These are phyloP conservation scores for Raphicerus campestris DNA, from an alignment of 2,113 vertebrate genomes.

Conservation along the genomic window DNA sequence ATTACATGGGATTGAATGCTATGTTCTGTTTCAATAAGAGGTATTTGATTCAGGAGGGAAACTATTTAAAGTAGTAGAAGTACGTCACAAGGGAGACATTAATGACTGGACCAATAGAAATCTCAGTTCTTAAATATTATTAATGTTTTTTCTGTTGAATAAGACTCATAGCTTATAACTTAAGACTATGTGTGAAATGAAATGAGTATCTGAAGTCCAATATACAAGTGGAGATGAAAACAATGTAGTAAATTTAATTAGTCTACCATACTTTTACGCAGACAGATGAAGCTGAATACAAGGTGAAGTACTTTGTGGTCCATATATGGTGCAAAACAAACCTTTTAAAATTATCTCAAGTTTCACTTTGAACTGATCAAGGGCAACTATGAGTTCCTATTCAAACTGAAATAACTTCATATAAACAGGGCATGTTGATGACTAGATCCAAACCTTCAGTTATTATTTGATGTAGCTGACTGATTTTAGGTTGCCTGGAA, in stretches of 20 bases:
- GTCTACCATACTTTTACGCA: neutral
- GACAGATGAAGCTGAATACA: neutral
- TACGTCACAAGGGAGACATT: neutral
- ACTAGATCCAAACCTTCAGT: neutral
- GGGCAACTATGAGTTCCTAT: slow-evolving; percentile 6
- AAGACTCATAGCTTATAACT: neutral
- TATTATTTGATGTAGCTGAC: neutral
- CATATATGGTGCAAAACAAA: neutral
- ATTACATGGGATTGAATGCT: neutral
- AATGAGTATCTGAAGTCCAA: neutral
- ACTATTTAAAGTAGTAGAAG: neutral
- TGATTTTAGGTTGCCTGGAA: neutral
- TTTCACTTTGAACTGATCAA: slow-evolving; percentile 28
- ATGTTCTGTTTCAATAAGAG: neutral
- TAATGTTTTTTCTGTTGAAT: neutral
- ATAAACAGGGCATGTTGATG: neutral
- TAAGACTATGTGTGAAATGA: neutral
- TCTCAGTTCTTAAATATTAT: neutral
- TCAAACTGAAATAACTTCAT: slow-evolving; percentile 2
- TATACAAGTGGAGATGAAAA: neutral
- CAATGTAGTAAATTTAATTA: neutral
- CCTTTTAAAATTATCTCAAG: neutral
- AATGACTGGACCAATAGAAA: neutral
- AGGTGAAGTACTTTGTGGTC: neutral
- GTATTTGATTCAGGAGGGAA: neutral